Evolutionary conservation across 2,888 invertebrate genomes (phyloP), one percentile per base, ranked within the genome.

Genomic region (Drosophila mayaguana): DNA sequence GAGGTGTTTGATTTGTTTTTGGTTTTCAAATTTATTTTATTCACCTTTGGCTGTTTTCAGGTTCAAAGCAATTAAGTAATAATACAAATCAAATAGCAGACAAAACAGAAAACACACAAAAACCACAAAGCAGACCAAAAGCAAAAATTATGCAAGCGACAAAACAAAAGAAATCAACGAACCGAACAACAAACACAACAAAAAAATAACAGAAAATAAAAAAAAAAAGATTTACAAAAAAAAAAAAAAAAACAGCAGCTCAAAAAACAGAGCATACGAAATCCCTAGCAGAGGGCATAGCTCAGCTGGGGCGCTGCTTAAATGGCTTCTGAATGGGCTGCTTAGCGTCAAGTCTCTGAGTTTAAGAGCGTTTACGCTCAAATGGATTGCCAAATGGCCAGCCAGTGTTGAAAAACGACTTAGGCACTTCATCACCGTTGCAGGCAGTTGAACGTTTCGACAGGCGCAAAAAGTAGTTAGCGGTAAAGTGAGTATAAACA

Each of bases 11-110:
- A 28, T 57, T 63, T 46, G 46, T 53, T 63, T 28, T 45, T 57
- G 18, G 43, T 48, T 38, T 28, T 22, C 22, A 16, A 59, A 48
- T 20, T 45, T 46, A 40, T 53, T 64, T 73, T 34, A 18, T 63
- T 42, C 51, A 63, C 43, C 57, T 62, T 59, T 63, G 61, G 59
- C 66, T 51, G 71, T 67, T 87, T 84, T 84, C 84, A 84, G 84
- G 84, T 87, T 84, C 84, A 84, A 84, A 87, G 82, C 84, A 78
- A 84, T 84, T 84, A 84, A 87, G 84, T 84, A 84, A 84, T 84
- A 84, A 87, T 75, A 80, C 84, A 84, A 84, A 84, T 84, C 84
- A 87, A 84, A 84, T 65, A 64, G 28, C 60, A 22, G 61, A 67
- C 75, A 66, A 75, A 75, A 71, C 53, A 60, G 48, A 53, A 66